Base-by-base conservation (phyloP, 2,888 invertebrate species). In the Philonicus albiceps region DNA sequence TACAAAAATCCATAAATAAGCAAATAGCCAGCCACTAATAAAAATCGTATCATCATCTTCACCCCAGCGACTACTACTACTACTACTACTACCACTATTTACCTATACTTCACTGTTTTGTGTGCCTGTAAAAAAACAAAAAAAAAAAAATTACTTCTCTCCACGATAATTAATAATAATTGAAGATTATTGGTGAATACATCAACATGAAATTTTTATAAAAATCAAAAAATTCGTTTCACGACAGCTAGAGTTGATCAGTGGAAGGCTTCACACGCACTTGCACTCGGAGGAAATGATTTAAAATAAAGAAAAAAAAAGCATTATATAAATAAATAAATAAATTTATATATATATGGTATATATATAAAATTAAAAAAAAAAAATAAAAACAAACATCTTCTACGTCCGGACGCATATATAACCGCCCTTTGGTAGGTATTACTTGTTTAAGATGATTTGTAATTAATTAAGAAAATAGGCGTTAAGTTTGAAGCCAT, bases 1-100 rank as follows among this genome's bases (percentile, higher is more conserved):
- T n/a, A n/a, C n/a, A n/a, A n/a, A 85, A 75, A 85, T 31, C 22
- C 49, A 55, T 37, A 86, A 55, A 86, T 37, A 86, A 72, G 43
- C 37, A 86, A 72, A 37, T 78, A 76, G 55, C 40, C 78, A 78
- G 78, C 78, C 76, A 86, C 86, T 86, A 86, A 86, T 55, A 75
- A 78, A 27, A 78, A 85, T 49, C 75, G 76, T 76, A 85, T 85
- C 75, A 85, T 85, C 85, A 85, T 53, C 75, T 74, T 86, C 55
- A 55, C 30, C 85, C 73, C 30, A 72, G 64, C 40, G 55, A 83
- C 81, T 40, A 78, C 78, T 81, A 81, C 55, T 81, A 81, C 43
- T 43, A n/a, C 34, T 37, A 80, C 81, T 81, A 64, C 64, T 64
- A 64, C 64, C 64, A 64, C 64, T 64, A 22, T 64, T 64, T 64